These are phyloP conservation scores for Casuarius casuarius DNA, from an alignment of 2,113 vertebrate genomes.

Conservation along the genomic window DNA sequence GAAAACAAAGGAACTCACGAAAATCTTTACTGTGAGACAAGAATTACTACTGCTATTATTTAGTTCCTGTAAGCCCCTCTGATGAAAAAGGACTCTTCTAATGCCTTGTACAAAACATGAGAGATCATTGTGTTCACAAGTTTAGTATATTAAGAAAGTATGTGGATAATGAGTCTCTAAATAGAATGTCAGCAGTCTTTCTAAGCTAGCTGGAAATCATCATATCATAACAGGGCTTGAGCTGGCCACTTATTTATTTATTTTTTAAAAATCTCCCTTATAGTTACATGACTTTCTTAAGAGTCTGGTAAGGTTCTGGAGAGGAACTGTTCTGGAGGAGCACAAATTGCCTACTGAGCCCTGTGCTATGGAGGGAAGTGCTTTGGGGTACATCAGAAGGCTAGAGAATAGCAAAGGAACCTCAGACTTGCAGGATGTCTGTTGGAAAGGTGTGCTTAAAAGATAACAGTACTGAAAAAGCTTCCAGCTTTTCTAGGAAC, in stretches of 20 bases:
- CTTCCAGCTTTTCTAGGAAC: background rate
- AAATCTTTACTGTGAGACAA: background rate
- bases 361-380: background rate
- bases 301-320: background rate
- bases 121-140: conserved; percentile 7
- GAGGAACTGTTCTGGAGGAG: background rate
- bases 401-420: background rate
- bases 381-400: background rate
- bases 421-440: background rate
- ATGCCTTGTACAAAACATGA: background rate
- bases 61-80: background rate
- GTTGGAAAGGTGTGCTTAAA: background rate
- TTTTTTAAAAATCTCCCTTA: background rate
- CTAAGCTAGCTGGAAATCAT: background rate
- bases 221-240: background rate
- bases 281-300: background rate
- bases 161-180: background rate
- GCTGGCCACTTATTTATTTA: background rate
- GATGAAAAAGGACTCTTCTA: background rate
- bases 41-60: conserved; percentile 19
- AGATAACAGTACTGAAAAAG: background rate
- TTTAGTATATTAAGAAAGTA: conserved; percentile 27
- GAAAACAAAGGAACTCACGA: conserved; percentile 3
- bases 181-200: background rate
- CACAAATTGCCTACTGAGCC: background rate